Conservation (phyloP, 2,797 vertebrate genomes). For the Phoebastria nigripes region DNA sequence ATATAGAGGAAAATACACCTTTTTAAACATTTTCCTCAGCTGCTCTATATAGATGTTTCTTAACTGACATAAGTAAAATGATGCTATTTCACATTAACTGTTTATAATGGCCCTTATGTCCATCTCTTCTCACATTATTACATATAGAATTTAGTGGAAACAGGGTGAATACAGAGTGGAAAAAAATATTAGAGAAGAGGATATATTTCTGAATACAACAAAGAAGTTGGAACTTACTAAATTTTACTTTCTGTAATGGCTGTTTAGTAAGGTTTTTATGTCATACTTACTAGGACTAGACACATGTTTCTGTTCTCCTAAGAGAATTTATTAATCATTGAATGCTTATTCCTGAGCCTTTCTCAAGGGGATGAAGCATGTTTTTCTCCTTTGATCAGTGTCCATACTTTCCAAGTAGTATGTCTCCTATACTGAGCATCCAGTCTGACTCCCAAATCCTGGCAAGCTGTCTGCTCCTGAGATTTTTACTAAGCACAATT, state of each 20-base stretch:
- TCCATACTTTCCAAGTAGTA: neutral
- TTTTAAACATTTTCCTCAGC: neutral
- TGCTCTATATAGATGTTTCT: neutral
- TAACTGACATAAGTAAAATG: neutral
- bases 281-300: neutral
- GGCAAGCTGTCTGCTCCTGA: neutral
- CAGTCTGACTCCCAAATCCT: neutral
- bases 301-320: neutral
- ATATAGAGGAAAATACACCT: neutral
- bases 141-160: neutral
- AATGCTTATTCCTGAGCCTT: constrained; percentile 14
- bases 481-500: neutral
- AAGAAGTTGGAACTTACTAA: neutral
- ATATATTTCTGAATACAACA: neutral
- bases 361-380: neutral
- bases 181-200: neutral
- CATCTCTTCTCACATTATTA: neutral
- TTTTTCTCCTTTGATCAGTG: constrained; percentile 14
- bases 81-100: neutral
- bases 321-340: neutral
- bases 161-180: neutral
- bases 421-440: neutral
- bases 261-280: neutral
- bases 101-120: neutral
- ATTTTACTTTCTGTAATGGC: neutral